These are phyloP conservation scores for Tragelaphus scriptus DNA, from an alignment of 2,113 vertebrate genomes.

Conservation along the genomic window DNA sequence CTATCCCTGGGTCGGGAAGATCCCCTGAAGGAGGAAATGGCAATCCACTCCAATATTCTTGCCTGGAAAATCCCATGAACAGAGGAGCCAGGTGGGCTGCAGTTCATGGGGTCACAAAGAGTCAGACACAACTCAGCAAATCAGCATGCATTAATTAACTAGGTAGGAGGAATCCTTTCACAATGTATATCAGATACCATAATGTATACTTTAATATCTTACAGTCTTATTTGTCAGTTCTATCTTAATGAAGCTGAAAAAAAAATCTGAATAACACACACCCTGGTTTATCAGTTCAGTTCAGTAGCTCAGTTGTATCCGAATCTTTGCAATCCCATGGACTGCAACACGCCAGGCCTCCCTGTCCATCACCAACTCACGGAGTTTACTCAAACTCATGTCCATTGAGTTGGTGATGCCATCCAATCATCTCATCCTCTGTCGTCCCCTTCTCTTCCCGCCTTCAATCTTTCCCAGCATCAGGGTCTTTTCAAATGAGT, in stretches of 20 bases:
- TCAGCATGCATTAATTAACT: background rate
- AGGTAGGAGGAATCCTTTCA: background rate
- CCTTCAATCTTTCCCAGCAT: background rate
- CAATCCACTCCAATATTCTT: background rate
- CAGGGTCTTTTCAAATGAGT: background rate
- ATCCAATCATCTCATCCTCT: background rate
- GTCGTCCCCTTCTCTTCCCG: background rate
- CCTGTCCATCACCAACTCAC: background rate
- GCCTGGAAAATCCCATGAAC: background rate
- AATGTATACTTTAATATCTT: background rate
- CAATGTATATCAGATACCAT: background rate
- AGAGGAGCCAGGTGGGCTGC: background rate
- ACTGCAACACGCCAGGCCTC: fast-evolving
- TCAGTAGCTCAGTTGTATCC: background rate
- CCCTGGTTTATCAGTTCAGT: background rate
- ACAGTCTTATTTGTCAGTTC: background rate
- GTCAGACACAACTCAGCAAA: background rate
- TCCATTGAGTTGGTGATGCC: background rate
- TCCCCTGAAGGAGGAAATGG: background rate
- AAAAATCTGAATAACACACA: background rate
- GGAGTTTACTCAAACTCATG: background rate
- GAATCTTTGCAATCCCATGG: background rate
- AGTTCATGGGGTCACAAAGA: background rate
- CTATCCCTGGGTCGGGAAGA: background rate
- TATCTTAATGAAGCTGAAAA: background rate